Base-by-base conservation (phyloP, 2,113 vertebrate species). In the Callospermophilus lateralis region DNA sequence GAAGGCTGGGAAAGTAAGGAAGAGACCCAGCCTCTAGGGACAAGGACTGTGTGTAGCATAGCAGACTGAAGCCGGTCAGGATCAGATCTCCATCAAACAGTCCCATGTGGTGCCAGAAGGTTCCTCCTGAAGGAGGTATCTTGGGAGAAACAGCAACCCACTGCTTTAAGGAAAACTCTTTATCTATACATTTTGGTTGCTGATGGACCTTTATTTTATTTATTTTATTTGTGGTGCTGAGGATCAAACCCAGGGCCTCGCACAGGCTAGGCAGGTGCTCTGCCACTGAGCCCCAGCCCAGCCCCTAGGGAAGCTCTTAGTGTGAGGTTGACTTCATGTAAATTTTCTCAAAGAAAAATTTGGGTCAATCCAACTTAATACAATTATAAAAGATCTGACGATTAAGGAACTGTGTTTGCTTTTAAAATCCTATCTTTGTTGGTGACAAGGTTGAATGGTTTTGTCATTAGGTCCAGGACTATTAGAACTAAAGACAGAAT, bases 381-480 rank as follows among this genome's bases (percentile, higher is more conserved):
- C 6, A 34, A 73, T 79, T 39, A 63, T 6, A 72, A 28, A 81
- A n/a, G 16, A 80, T 28, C 0, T 15, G 6, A 30, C 4, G 6
- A 61, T 53, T 30, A 76, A 73, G 55, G 45, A 10, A 32, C 5
- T 42, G 22, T 37, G 6, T 88, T 67, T 78, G 32, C 77, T 80
- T 1, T 93, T 74, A 22, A 93, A 96, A 90, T 53, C 37, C 22
- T 61, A 89, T 58, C 45, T 77, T 84, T 65, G 5, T n/a, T 12
- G 12, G 51, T 9, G 48, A 90, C 72, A 32, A 42, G 1, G 4
- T 15, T 61, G 32, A 51, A 80, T 1, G 9, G 26, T 68, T 92
- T 90, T 42, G 93, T 51, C 48, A 70, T 68, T 90, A 90, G 95
- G 88, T 63, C 58, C 32, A 53, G 28, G 20, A 84, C 24, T 12